These are phyloP conservation scores for Sebastes taczanowskii DNA, from an alignment of 2,797 vertebrate genomes.

Conservation along the genomic window DNA sequence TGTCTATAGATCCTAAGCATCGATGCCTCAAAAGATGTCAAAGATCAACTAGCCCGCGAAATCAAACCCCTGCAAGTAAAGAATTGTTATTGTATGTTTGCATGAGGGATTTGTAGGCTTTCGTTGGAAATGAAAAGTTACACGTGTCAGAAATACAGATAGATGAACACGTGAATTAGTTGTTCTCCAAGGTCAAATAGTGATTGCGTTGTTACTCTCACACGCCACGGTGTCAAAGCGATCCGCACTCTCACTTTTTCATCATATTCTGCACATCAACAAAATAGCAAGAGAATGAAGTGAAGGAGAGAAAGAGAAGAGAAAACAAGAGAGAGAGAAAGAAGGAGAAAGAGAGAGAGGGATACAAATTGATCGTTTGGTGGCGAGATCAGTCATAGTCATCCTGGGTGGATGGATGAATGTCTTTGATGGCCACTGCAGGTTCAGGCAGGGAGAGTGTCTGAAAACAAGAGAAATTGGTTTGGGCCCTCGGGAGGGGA, in stretches of 20 bases:
- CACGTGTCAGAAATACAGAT: constrained; percentile 93
- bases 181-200: constrained; percentile 97
- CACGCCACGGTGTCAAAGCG: constrained; percentile 90
- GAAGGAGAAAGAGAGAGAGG: constrained; percentile 62
- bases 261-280: constrained; percentile 97
- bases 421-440: constrained; percentile 98
- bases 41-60: constrained; percentile 20
- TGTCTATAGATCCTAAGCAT: background rate
- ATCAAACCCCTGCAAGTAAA: constrained; percentile 17
- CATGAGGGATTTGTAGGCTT: constrained; percentile 91
- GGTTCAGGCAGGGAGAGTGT: constrained; percentile 93
- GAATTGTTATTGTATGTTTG: constrained; percentile 58
- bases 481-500: constrained; percentile 94
- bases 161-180: constrained; percentile 97
- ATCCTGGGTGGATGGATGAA: constrained; percentile 98
- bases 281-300: constrained; percentile 76
- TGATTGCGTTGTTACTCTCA: constrained; percentile 97
- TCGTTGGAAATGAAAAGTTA: constrained; percentile 88
- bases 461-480: constrained; percentile 99
- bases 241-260: constrained; percentile 93
- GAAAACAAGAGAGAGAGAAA: constrained; percentile 36
- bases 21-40: background rate
- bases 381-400: constrained; percentile 99
- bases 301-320: constrained; percentile 57
- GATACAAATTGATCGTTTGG: constrained; percentile 99